Base-by-base conservation (phyloP, 92 coral and sea anemone species). In the Phenganax marumi region DNA sequence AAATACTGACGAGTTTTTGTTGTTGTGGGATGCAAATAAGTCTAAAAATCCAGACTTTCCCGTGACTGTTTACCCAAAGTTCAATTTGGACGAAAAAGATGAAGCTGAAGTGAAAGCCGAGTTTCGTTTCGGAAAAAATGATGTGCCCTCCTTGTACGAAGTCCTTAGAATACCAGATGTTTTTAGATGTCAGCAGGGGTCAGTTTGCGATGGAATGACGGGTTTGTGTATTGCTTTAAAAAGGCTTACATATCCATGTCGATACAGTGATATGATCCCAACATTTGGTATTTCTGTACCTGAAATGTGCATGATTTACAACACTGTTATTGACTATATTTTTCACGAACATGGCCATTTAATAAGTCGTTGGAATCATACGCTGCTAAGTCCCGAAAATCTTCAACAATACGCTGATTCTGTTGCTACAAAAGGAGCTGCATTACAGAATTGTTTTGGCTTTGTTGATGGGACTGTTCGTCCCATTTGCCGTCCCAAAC, bases 11-110 rank as follows among this genome's bases (percentile, higher is more conserved):
- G 76, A 70, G 76, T 24, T 70, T 50, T 47, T 70, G 52, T 70
- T 70, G 56, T 50, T 70, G 76, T 70, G 76, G 76, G 76, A 70
- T 22, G 76, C 76, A 70, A 70, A 70, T 52, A 70, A 9, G 52
- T 70, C 76, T 6, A 70, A 70, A 70, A 24, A 70, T 17, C 76
- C 70, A 64, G 16, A 64, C 70, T 64, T 64, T 25, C 26, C 70
- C 8, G 25, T 62, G 47, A 64, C 6, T 64, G 19, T 64, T 58
- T 58, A 7, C 16, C 65, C 43, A 33, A 33, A 33, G 43, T 33
- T 33, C 43, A 33, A 33, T 33, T 33, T 33, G 43, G 43, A 64
- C 19, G 21, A 58, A 58, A 12, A 33, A 33, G 43, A 33, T 33
- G 0, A 33, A 33, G 43, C 43, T 33, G 1, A 62, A 62, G 68